Evolutionary conservation across 1,140 invertebrate genomes (phyloP).

Genomic region (Nixonia krombeini): DNA sequence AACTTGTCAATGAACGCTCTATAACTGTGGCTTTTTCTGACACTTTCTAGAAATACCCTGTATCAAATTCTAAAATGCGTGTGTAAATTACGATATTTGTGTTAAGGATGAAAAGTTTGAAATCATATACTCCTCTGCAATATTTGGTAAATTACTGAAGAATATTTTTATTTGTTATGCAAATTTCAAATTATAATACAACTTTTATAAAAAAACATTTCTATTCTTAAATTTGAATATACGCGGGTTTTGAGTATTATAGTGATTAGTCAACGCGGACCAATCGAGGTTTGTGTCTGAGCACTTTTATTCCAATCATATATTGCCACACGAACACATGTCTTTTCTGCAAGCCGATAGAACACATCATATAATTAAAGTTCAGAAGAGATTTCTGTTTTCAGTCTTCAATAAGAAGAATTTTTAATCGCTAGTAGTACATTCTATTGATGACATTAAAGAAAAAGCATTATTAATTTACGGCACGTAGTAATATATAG

Average conservation of each 20-base stretch:
- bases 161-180: too few species aligned
- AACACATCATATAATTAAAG: constrained; percentile 7
- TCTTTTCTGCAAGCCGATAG: constrained; percentile 24
- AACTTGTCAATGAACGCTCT: neutral
- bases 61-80: too few species aligned
- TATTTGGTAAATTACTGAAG: too few species aligned
- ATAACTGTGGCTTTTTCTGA: too few species aligned
- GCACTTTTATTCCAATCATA: constrained; percentile 46
- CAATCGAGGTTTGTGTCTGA: constrained; percentile 35
- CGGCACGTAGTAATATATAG: neutral
- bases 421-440: neutral
- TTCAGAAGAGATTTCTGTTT: constrained; percentile 28
- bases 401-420: constrained; percentile 8
- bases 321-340: constrained; percentile 62
- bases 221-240: too few species aligned
- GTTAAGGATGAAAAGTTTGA: too few species aligned
- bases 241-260: neutral
- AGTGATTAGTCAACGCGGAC: constrained; percentile 59
- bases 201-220: too few species aligned
- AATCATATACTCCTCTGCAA: too few species aligned
- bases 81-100: too few species aligned
- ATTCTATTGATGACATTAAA: constrained; percentile 26
- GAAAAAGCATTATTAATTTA: constrained; percentile 8
- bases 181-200: too few species aligned
- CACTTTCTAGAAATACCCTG: too few species aligned